Evolutionary conservation across 2,888 invertebrate species (phyloP).

Genomic region (Scelioninae gen. 2): DNA sequence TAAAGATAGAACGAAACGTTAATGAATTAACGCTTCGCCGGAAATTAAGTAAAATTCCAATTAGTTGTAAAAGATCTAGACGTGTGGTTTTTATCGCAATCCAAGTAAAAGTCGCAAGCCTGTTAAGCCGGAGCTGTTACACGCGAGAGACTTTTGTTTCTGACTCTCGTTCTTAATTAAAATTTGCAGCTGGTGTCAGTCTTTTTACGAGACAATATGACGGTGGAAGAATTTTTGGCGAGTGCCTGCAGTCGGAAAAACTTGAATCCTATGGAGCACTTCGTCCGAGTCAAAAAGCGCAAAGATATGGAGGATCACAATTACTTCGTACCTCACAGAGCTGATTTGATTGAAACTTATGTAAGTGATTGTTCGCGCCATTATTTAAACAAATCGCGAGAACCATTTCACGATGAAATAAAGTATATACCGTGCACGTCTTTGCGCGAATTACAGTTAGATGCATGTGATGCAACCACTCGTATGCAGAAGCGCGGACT

Average conservation of each 20-base stretch:
- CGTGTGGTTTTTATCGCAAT: constrained; percentile 8
- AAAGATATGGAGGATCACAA: constrained; percentile 97
- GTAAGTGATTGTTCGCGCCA: constrained; percentile 79
- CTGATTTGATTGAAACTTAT: constrained; percentile 95
- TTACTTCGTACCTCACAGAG: constrained; percentile 96
- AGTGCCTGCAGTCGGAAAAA: constrained; percentile 94
- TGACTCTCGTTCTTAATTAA: constrained; percentile 24
- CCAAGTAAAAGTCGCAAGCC: constrained; percentile 1
- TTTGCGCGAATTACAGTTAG: constrained; percentile 44
- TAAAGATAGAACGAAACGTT: constrained; percentile 35
- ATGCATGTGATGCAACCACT: constrained; percentile 52
- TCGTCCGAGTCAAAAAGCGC: constrained; percentile 95
- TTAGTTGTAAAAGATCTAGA: constrained; percentile 36
- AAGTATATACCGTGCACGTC: constrained; percentile 49
- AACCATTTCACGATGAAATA: constrained; percentile 49
- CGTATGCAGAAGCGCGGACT: constrained; percentile 47
- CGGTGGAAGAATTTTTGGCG: constrained; percentile 95
- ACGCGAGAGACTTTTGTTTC: neutral
- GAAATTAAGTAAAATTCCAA: constrained; percentile 45
- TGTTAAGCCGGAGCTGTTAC: constrained; percentile 16
- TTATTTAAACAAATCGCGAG: neutral
- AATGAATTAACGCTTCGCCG: constrained; percentile 31
- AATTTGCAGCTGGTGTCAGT: constrained; percentile 82
- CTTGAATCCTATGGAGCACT: constrained; percentile 95
- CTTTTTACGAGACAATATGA: constrained; percentile 92